Evolutionary conservation across 2,888 invertebrate genomes (phyloP).

Genomic region (Agrochola macilenta): DNA sequence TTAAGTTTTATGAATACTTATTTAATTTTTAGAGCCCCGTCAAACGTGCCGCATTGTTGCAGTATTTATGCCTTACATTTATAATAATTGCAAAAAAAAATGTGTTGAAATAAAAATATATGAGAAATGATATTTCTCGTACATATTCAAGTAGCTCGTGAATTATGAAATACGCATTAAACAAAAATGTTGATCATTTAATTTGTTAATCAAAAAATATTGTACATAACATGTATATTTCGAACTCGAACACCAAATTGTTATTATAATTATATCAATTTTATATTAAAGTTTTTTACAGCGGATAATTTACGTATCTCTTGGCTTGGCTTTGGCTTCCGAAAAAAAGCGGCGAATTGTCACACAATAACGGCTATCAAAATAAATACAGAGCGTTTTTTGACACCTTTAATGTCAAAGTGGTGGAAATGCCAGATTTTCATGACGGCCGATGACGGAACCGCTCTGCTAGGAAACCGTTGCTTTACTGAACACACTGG

Average conservation of each 20-base stretch:
- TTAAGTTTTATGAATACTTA: slow-evolving; percentile 14
- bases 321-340: not conserved
- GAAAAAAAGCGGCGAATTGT: not conserved
- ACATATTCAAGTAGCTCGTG: not conserved
- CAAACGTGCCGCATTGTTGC: slow-evolving; percentile 22
- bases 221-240: slow-evolving; percentile 32
- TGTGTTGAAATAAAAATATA: slow-evolving; percentile 1
- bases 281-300: not conserved
- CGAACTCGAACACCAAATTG: slow-evolving; percentile 25
- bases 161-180: slow-evolving; percentile 22
- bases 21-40: slow-evolving; percentile 23
- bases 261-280: slow-evolving; percentile 12
- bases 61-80: slow-evolving; percentile 28
- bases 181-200: slow-evolving; percentile 9
- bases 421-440: not conserved
- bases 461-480: not conserved
- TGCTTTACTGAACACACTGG: no score
- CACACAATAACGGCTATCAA: not conserved
- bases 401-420: not conserved
- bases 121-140: not conserved
- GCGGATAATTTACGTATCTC: not conserved
- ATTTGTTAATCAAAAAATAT: slow-evolving; percentile 14
- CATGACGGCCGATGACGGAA: not conserved
- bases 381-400: not conserved
- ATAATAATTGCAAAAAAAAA: slow-evolving; percentile 5